Conservation (phyloP, 2,113 vertebrate species). For the Cairina moschata region DNA sequence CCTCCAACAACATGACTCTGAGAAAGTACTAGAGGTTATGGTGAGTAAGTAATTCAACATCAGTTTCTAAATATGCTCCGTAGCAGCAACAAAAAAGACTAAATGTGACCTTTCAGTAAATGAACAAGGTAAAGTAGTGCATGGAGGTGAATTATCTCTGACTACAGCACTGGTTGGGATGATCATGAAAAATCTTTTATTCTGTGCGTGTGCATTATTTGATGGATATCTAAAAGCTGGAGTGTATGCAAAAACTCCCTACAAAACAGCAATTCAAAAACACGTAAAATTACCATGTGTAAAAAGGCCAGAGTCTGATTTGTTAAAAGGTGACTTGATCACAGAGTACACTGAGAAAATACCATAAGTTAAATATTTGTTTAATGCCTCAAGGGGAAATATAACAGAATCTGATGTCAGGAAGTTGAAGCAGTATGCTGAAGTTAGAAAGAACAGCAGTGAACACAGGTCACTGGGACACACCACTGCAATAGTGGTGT, state of each 20-base stretch:
- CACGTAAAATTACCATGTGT: background rate
- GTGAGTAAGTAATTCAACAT: background rate
- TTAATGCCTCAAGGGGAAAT: background rate
- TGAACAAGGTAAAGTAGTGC: background rate
- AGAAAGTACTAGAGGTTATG: background rate
- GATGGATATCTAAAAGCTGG: background rate
- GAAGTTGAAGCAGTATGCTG: background rate
- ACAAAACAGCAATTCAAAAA: background rate
- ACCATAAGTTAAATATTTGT: background rate
- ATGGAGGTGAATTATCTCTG: background rate
- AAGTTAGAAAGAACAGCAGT: background rate
- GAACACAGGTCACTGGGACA: background rate
- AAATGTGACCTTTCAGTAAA: background rate
- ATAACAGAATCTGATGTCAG: too few species aligned
- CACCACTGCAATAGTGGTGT: background rate
- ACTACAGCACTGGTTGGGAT: background rate
- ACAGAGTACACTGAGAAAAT: background rate
- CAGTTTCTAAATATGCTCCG: background rate
- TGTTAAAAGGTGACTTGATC: background rate
- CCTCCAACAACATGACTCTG: background rate
- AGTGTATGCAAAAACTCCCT: background rate
- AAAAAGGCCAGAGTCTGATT: background rate
- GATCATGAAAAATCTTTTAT: background rate
- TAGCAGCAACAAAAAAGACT: background rate
- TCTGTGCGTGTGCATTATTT: background rate